Evolutionary conservation across 92 coral and sea anemone genomes (phyloP).

Genomic region (Parazoanthus swiftii): DNA sequence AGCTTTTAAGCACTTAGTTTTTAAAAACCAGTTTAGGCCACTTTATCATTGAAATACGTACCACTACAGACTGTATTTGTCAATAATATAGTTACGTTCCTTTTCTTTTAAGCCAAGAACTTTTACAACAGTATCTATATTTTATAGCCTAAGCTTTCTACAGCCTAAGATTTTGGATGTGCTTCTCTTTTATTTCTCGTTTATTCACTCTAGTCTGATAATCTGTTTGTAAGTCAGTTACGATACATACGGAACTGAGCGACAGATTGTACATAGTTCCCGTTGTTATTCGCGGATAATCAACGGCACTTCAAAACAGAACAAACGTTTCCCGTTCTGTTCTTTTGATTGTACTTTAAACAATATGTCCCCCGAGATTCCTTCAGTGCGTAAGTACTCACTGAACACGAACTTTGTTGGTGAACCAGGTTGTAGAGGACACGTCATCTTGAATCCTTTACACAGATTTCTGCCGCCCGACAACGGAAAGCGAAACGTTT

Average conservation of each 20-base stretch:
- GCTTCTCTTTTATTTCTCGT: not conserved
- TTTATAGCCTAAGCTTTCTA: too few relatives aligned
- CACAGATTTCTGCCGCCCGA: not conserved
- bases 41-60: too few relatives aligned
- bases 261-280: not conserved
- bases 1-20: too few relatives aligned
- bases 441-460: not conserved
- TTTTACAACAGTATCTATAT: too few relatives aligned
- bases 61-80: too few relatives aligned
- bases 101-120: too few relatives aligned
- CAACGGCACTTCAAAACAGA: not conserved
- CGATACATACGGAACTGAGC: not conserved
- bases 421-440: not conserved
- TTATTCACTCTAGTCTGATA: not conserved
- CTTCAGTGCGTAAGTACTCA: not conserved
- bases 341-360: not conserved
- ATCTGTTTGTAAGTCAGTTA: not conserved
- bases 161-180: too few relatives aligned
- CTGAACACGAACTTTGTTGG: not conserved
- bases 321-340: not conserved
- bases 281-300: not conserved
- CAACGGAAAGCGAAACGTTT: not conserved
- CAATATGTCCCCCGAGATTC: not conserved
- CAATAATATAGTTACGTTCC: too few relatives aligned
- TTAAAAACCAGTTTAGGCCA: too few relatives aligned